These are phyloP conservation scores for Vicugna pacos DNA, from an alignment of 2,113 vertebrate species.

Conservation along the genomic window DNA sequence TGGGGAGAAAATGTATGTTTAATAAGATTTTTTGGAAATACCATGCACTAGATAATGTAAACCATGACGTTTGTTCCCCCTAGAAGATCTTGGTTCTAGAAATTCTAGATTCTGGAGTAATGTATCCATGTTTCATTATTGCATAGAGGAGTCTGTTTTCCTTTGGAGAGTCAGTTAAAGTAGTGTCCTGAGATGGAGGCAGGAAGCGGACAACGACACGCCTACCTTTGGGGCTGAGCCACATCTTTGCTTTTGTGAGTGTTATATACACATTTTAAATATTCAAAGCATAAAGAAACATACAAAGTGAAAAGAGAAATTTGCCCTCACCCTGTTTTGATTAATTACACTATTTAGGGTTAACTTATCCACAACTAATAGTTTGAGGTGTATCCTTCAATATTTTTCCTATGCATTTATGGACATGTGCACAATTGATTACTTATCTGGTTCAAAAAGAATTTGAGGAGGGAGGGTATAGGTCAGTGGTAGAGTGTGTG, in stretches of 20 bases:
- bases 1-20: not conserved
- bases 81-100: not conserved
- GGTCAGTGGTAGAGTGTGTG: too few species aligned
- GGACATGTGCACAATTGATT: not conserved
- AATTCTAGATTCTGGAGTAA: constrained; percentile 13
- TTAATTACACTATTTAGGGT: not conserved
- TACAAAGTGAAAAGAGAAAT: not conserved
- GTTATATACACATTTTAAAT: not conserved
- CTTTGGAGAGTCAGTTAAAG: not conserved
- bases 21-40: not conserved
- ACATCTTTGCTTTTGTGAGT: not conserved
- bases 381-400: not conserved
- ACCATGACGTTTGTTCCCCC: not conserved
- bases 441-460: constrained; percentile 29
- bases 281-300: constrained; percentile 2
- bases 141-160: not conserved
- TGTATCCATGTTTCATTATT: not conserved
- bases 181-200: not conserved
- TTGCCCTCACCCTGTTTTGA: not conserved
- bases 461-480: not conserved
- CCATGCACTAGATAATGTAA: not conserved
- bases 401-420: not conserved
- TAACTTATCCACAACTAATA: not conserved
- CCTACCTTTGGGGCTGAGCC: not conserved
- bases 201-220: not conserved